Conservation (phyloP, 2,797 vertebrate genomes). For the Tragopan temminckii region DNA sequence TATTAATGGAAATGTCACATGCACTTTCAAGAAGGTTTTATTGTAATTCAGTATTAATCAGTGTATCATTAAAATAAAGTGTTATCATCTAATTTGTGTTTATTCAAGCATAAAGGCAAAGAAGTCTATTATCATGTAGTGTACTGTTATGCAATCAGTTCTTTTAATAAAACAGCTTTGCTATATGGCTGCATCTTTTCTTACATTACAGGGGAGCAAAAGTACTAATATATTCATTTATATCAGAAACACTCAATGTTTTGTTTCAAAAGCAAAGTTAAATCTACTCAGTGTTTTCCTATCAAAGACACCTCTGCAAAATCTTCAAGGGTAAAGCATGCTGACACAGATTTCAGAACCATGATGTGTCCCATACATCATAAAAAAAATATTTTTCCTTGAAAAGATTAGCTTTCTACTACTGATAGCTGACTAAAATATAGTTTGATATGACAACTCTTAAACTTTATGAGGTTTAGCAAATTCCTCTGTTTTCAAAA, state of each 20-base stretch:
- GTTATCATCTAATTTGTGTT: slow-evolving; percentile 59
- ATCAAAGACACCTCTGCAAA: neutral
- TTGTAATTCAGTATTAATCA: slow-evolving; percentile 67
- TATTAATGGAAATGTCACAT: slow-evolving; percentile 63
- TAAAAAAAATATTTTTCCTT: neutral
- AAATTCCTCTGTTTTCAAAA: neutral
- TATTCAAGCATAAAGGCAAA: slow-evolving; percentile 60
- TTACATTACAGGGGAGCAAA: neutral
- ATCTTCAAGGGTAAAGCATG: neutral
- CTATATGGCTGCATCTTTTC: neutral
- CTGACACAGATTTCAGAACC: neutral
- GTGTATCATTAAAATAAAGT: slow-evolving; percentile 63
- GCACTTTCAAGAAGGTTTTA: slow-evolving; percentile 47
- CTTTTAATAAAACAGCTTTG: neutral
- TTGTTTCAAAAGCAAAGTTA: neutral
- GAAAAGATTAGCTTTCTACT: slow-evolving; percentile 15
- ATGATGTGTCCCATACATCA: neutral
- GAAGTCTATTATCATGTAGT: neutral
- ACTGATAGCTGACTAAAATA: neutral
- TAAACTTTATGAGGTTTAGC: neutral
- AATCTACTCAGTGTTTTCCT: neutral
- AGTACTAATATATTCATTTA: neutral
- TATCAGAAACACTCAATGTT: neutral
- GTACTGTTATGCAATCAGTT: neutral
- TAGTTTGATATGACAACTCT: neutral